A percentile compares a stretch with the other conserved stretches of the same genome.
Conservation (phyloP, 2,113 vertebrate genomes). For the Herpailurus yagouaroundi region DNA sequence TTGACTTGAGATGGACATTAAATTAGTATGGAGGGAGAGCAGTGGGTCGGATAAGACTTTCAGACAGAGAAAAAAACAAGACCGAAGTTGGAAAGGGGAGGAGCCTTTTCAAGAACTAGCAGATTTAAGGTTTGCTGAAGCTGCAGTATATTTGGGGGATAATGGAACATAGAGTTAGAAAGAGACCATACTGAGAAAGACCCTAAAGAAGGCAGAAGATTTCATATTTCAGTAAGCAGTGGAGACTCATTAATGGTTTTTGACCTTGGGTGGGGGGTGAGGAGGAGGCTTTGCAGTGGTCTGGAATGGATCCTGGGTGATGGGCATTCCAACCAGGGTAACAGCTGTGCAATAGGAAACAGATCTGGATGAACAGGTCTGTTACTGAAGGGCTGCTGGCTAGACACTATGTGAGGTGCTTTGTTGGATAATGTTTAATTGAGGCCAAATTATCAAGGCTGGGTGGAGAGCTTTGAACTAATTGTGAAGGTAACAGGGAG, state of each 20-base stretch:
- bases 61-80: background rate
- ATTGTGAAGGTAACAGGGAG: conserved; percentile 8
- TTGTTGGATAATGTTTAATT: conserved; percentile 16
- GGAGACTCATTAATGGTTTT: background rate
- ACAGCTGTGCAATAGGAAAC: background rate
- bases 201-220: background rate
- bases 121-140: background rate
- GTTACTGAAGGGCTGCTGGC: background rate
- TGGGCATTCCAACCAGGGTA: background rate
- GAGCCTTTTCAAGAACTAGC: background rate
- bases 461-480: conserved; percentile 38
- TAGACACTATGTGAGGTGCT: background rate
- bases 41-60: background rate
- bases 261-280: background rate
- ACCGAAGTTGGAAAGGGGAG: background rate
- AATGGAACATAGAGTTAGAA: background rate
- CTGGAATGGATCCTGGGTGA: background rate
- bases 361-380: background rate
- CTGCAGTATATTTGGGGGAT: background rate
- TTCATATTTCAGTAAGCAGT: background rate
- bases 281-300: background rate
- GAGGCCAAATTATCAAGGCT: background rate
- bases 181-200: background rate
- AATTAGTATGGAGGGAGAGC: background rate
- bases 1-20: background rate